These are phyloP conservation scores for Osmerus eperlanus DNA, from an alignment of 2,113 vertebrate genomes.

Conservation along the genomic window DNA sequence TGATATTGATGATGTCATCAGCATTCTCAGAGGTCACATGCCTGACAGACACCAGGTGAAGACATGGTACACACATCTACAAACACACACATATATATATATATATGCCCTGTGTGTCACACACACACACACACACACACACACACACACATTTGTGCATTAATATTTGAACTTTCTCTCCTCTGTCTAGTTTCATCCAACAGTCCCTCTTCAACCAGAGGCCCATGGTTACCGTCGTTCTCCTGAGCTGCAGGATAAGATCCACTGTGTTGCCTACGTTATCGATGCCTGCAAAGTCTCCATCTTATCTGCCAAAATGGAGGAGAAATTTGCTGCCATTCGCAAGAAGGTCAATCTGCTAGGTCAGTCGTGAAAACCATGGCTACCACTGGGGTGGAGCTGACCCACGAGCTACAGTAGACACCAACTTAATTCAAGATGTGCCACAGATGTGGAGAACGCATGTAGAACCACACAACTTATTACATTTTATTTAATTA, in stretches of 20 bases:
- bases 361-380: constrained; percentile 36
- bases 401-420: no score
- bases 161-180: background rate
- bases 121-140: background rate
- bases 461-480: no score
- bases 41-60: constrained; percentile 47
- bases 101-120: no score
- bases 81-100: background rate
- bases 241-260: constrained; percentile 25
- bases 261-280: constrained; percentile 62
- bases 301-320: constrained; percentile 54
- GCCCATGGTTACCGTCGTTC: background rate
- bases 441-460: no score
- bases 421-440: no score
- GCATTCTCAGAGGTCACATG: constrained; percentile 51
- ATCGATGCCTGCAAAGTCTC: constrained; percentile 61
- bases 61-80: no score
- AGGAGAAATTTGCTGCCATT: constrained; percentile 62
- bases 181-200: constrained; percentile 33
- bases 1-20: constrained; percentile 42
- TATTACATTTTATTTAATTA: no score
- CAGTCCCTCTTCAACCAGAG: constrained; percentile 16
- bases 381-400: no score
- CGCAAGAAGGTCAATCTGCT: constrained; percentile 57
- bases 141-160: background rate